Base-by-base conservation (phyloP, 1,140 invertebrate genomes). In the Manduca sexta region DNA sequence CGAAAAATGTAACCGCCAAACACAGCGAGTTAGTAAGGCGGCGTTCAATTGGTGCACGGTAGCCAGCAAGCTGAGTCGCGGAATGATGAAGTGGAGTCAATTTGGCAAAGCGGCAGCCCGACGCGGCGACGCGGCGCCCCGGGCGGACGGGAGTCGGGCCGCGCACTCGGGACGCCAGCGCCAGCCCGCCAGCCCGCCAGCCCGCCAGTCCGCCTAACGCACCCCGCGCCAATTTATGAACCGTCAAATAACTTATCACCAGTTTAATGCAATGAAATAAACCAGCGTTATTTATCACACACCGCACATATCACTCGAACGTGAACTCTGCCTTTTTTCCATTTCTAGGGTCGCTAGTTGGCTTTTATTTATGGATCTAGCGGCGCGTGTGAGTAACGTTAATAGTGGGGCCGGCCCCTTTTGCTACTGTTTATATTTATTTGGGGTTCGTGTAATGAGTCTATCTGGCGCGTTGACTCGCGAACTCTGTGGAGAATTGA, bases 351-450 rank as follows among this genome's bases (percentile, higher is more conserved):
- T 76, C 58, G 63, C 44, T 72, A 70, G 70, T 73, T 70, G 60
- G 52, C 58, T 65, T 60, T 75, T 82, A 77, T 82, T 83, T 80
- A 78, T 80, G 70, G 70, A 79, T 71, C 65, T 69, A 76, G 66
- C 66, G 59, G 62, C 69, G 71, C 75, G 74, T 83, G 77, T 80
- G 74, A 84, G 71, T 84, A 80, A 76, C 64, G 73, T 69, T 78
- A 78, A 81, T 77, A 79, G 75, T 71, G 60, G 75, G 79, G 74
- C 62, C 56, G 54, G 62, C 66, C 75, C 76, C 73, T 74, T 64
- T 68, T 55, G 65, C 72, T 74, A 75, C 74, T 81, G 79, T 83
- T 83, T 83, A 78, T 83, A 74, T 83, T 80, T 83, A 79, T 83
- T 80, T 81, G 77, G 77, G 77, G 77, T 78, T 64, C 62, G 45